Conservation (phyloP, 2,888 invertebrate genomes). For the Noctuana brunneofusca region DNA sequence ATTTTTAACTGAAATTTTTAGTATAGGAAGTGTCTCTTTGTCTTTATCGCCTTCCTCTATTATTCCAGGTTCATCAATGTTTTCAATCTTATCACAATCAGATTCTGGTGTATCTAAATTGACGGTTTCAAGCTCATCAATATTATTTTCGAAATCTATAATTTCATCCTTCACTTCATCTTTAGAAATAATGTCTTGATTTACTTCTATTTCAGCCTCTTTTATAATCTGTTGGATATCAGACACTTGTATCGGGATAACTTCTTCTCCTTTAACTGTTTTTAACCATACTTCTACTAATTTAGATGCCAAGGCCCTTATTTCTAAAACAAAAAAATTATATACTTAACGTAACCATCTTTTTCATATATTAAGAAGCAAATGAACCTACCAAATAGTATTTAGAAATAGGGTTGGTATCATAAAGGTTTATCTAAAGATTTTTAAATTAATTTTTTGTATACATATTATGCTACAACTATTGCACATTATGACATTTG, state of each 20-base stretch:
- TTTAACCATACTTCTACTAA: constrained; percentile 95
- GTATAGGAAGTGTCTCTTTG: constrained; percentile 66
- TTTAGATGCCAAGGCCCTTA: constrained; percentile 89
- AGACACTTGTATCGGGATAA: constrained; percentile 63
- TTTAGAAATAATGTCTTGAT: constrained; percentile 43
- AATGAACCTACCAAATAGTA: too few relatives aligned
- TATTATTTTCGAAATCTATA: constrained; percentile 6
- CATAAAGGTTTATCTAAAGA: too few relatives aligned
- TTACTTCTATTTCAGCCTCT: constrained; percentile 54
- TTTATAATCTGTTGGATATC: constrained; percentile 69
- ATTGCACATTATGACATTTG: too few relatives aligned
- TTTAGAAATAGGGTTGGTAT: too few relatives aligned
- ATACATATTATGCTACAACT: too few relatives aligned
- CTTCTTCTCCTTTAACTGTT: constrained; percentile 91
- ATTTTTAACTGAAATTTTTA: constrained; percentile 87
- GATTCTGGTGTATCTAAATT: constrained; percentile 29
- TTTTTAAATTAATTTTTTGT: too few relatives aligned
- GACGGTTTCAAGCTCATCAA: constrained; percentile 30
- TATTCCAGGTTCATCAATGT: constrained; percentile 34
- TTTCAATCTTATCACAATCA: constrained; percentile 22
- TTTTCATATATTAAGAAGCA: too few relatives aligned
- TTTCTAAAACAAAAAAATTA: constrained; percentile 81
- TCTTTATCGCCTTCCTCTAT: constrained; percentile 48
- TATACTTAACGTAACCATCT: background rate
- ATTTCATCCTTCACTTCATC: constrained; percentile 38